Evolutionary conservation across 2,113 vertebrate genomes (phyloP).

Genomic region (Oncorhynchus mykiss): DNA sequence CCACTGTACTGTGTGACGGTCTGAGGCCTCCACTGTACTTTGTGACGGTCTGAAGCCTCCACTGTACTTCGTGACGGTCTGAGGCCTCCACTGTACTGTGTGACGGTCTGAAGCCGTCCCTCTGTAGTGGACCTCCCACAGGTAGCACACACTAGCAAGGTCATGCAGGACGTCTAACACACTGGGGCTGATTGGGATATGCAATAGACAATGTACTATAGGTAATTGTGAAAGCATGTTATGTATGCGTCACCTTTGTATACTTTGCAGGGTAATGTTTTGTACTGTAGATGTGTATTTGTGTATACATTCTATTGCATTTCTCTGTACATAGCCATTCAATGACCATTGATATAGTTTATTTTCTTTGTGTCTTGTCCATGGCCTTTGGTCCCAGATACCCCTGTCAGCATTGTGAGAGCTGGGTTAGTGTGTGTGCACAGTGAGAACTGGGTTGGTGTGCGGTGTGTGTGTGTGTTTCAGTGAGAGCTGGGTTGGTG

Average conservation of each 20-base stretch:
- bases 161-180: not conserved
- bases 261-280: not conserved
- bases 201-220: not conserved
- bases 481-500: not conserved
- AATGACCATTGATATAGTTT: no score
- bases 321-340: not conserved
- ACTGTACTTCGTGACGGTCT: not conserved
- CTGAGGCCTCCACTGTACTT: no score
- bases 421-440: no score
- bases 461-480: not conserved
- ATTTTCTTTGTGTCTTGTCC: no score
- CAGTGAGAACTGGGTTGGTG: not conserved
- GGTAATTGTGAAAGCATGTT: not conserved
- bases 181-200: not conserved
- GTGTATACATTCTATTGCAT: not conserved
- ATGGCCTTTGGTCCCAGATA: no score
- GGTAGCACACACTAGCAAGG: not conserved
- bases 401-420: no score
- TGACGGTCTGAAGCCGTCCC: not conserved
- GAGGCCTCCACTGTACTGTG: not conserved
- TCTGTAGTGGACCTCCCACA: not conserved
- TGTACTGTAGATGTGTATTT: not conserved
- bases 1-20: no score
- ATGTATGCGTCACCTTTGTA: not conserved
- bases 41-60: no score